Base-by-base conservation (phyloP, 1,140 invertebrate genomes). In the Neomicropteryx cornuta region DNA sequence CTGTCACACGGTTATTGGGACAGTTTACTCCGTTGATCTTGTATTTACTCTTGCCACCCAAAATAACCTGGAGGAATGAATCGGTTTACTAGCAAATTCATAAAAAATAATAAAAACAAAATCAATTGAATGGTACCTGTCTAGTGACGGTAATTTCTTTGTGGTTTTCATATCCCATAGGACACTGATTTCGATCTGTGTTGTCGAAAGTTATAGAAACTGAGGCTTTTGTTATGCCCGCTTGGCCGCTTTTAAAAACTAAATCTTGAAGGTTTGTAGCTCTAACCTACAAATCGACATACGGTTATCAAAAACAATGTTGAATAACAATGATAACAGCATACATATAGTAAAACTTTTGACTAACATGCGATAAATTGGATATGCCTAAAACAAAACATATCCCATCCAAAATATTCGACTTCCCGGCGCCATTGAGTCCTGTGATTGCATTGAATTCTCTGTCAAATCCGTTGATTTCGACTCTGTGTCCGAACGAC, bases 361-460 rank as follows among this genome's bases (percentile, higher is more conserved):
- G 47, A 59, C 60, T 77, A 75, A 94, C 92, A 63, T 94, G 86
- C 16, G 74, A 72, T 33, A 98, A 73, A 68, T 97, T 96, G n/a
- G 83, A 81, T 22, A 98, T 95, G 30, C 96, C 96, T 3, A 99
- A 65, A 10, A 98, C 81, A 63, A 99, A 99, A 63, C 95, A 98
- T 63, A 99, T 97, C 8, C 89, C 81, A 70, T 99, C 96, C 29
- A 99, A 70, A 57, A 99, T 93, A 56, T 99, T 99, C 1, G 93
- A 98, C 69, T 99, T 99, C n/a, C 96, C 96, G 43, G 87, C 94
- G 3, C 96, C 96, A 68, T 99, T 99, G 5, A 98, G 66, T 8
- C 96, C 96, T 27, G 96, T 99, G 32, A 99, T 98, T 6, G 96
- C 96, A 56, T 98, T 99, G 57, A 99, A 99, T 60, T 90, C 76